Evolutionary conservation across 2,797 vertebrate genomes (phyloP).

Genomic region (Pseudochaenichthys georgianus): DNA sequence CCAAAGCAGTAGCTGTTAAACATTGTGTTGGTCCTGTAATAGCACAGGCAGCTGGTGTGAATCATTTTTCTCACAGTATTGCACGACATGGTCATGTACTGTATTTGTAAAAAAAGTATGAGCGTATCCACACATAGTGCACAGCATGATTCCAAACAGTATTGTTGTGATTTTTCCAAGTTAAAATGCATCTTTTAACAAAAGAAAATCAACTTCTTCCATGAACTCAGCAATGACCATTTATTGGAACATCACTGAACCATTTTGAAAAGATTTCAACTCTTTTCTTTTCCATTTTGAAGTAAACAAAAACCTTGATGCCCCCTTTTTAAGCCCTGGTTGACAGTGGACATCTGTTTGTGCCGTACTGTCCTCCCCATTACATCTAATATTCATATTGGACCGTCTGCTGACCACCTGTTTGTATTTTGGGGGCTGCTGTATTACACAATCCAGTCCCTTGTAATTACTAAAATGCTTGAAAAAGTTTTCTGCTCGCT

Average conservation of each 20-base stretch:
- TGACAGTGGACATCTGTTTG: constrained; percentile 7
- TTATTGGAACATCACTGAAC: constrained; percentile 2
- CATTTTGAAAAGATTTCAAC: background rate
- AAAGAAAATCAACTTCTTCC: background rate
- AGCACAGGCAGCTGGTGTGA: constrained; percentile 20
- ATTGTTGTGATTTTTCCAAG: background rate
- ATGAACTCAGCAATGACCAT: background rate
- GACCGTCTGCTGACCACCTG: background rate
- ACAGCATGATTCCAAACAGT: background rate
- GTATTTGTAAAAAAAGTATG: constrained; percentile 7
- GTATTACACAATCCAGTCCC: background rate
- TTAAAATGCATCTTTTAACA: background rate
- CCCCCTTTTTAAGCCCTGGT: background rate
- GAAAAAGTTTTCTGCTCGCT: background rate
- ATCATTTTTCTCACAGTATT: constrained; percentile 20
- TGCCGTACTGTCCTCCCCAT: background rate
- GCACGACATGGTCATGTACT: background rate
- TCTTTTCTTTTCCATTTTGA: background rate
- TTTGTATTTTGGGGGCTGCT: constrained; percentile 4
- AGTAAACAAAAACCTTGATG: constrained; percentile 1
- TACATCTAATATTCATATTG: constrained; percentile 36
- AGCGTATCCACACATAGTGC: constrained; percentile 8
- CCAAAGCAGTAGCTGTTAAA: background rate
- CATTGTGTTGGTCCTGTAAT: background rate
- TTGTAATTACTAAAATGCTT: background rate